Evolutionary conservation across 2,888 invertebrate species (phyloP).

Genomic region (Pegoplata infirma): DNA sequence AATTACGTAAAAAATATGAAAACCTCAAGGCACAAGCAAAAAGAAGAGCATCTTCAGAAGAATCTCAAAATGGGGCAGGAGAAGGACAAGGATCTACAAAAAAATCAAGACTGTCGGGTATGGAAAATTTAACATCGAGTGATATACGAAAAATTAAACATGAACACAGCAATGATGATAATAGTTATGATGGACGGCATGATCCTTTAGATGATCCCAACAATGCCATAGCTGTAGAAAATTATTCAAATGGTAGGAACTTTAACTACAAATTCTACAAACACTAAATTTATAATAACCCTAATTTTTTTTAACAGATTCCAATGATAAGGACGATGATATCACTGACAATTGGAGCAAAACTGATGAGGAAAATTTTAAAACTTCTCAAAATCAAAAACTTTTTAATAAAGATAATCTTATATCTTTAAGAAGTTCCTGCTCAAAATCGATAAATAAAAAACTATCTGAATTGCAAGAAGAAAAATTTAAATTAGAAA

Average conservation of each 20-base stretch:
- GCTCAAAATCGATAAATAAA: too few relatives aligned
- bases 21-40: background rate
- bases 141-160: too few relatives aligned
- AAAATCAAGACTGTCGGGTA: background rate
- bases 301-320: background rate
- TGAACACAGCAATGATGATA: background rate
- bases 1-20: background rate
- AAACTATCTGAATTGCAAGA: background rate
- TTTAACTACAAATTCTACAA: background rate
- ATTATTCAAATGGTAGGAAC: background rate
- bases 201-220: background rate
- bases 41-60: background rate
- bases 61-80: background rate
- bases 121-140: background rate
- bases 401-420: too few relatives aligned
- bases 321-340: background rate
- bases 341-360: background rate
- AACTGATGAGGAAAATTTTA: background rate
- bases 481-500: background rate
- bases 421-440: background rate
- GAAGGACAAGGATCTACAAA: too few relatives aligned
- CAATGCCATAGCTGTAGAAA: background rate
- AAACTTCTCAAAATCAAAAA: background rate
- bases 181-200: background rate
- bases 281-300: too few relatives aligned